Base-by-base conservation (phyloP, 2,888 invertebrate species). In the Lithosia quadra region DNA sequence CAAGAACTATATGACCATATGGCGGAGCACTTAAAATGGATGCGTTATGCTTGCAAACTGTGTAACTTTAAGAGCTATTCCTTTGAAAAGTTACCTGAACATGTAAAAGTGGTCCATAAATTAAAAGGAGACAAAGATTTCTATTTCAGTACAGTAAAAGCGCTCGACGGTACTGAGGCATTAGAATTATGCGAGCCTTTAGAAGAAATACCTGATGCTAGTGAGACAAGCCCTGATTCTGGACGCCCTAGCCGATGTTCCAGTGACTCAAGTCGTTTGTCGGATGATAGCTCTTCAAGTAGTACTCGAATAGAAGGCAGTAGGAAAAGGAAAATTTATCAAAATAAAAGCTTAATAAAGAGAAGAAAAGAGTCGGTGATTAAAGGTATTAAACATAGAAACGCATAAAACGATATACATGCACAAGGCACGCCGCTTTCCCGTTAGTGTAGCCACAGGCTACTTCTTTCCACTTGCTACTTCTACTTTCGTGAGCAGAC, bases 21-120 rank as follows among this genome's bases (percentile, higher is more conserved):
- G 90, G 96, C 97, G 0, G 82, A 82, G 7, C 97, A 97, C 85
- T 95, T 97, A 71, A 96, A 96, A 71, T 97, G 97, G 96, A 95
- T 96, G 81, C 95, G 97, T 36, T 98, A 96, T 85, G 96, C 97
- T 68, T 98, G 98, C 85, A 97, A 96, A 82, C 89, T 97, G 22
- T 98, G 98, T 88, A 95, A 96, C 64, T 97, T 96, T 83, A 96
- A 96, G 83, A 96, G 96, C 71, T 97, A 96, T 77, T 91, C 95
- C 18, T 96, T 96, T 78, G 95, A 95, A 62, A 96, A 96, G 75
- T 95, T 97, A 59, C 95, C 96, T 1, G 95, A 96, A 72, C 97
- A 97, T 84, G 95, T 96, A 1, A 96, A 95, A 76, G 92, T 95
- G 73, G 93, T 95, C 0, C 97, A 97, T 84, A 95, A 96, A 78